These are phyloP conservation scores for Drosophila teissieri DNA, from an alignment of 1,140 invertebrate species.

Conservation along the genomic window DNA sequence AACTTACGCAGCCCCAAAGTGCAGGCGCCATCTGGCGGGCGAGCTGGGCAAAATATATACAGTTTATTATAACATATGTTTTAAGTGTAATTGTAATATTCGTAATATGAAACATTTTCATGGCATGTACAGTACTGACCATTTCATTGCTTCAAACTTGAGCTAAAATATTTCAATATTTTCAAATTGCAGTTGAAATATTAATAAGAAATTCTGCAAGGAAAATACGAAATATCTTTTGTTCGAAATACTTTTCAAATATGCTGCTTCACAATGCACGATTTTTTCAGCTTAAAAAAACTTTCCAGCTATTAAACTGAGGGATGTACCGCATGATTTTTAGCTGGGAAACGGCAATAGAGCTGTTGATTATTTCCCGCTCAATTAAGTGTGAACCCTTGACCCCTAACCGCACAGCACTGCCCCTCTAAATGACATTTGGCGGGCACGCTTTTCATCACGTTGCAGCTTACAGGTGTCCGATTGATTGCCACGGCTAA, in stretches of 20 bases:
- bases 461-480: conserved; percentile 54
- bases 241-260: not conserved
- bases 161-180: no score
- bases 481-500: conserved; percentile 44
- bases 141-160: no score
- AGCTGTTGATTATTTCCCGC: conserved; percentile 17
- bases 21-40: conserved; percentile 4
- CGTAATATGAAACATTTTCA: no score
- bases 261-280: no score
- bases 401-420: not conserved
- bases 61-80: not conserved
- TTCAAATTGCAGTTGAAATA: no score
- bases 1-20: conserved; percentile 34
- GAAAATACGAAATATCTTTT: not conserved
- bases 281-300: not conserved
- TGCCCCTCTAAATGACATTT: not conserved
- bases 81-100: no score
- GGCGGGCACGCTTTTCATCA: conserved; percentile 53
- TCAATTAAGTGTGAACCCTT: conserved; percentile 19
- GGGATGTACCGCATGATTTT: not conserved
- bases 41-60: not conserved
- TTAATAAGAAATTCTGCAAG: not conserved
- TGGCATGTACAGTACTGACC: no score
- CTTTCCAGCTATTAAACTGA: not conserved
- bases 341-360: conserved; percentile 19